Conservation (phyloP, 2,888 invertebrate genomes). For the Siphlonurus alternatus region DNA sequence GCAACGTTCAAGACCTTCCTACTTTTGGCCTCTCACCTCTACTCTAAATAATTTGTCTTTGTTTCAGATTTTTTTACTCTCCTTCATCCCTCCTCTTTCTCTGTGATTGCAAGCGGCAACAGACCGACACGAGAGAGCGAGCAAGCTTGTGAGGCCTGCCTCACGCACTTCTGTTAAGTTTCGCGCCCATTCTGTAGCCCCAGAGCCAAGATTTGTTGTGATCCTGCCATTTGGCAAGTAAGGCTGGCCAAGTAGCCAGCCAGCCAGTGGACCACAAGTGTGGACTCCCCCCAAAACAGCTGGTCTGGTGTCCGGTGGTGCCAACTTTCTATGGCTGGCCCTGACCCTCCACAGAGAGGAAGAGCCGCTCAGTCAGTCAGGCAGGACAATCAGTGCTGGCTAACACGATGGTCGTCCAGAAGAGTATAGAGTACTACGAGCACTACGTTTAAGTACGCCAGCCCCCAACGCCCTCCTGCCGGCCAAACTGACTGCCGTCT, state of each 20-base stretch:
- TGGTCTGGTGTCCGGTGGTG: not conserved
- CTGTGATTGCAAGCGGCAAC: not conserved
- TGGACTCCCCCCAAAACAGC: not conserved
- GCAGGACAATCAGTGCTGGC: conserved; percentile 12
- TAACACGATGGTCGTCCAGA: conserved; percentile 12
- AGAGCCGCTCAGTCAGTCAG: not conserved
- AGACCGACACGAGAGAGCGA: not conserved
- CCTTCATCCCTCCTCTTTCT: not conserved
- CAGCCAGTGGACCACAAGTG: not conserved
- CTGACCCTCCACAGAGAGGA: not conserved
- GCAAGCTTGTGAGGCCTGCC: too few relatives aligned
- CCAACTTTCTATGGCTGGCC: not conserved
- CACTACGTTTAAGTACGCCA: not conserved
- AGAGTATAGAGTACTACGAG: not conserved
- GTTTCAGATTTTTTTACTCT: not conserved
- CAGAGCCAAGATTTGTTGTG: conserved; percentile 13
- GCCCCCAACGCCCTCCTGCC: not conserved
- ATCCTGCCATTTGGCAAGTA: conserved; percentile 15
- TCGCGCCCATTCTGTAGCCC: conserved; percentile 2
- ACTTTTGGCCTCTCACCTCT: not conserved
- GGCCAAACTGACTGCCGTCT: not conserved
- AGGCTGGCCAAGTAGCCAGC: conserved; percentile 15
- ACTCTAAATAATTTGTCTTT: not conserved
- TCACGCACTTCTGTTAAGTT: conserved; percentile 5
- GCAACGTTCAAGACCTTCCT: not conserved